A percentile compares a stretch with the other conserved stretches of the same genome.
phyloP scores from a whole-genome alignment of 2,888 invertebrate genomes.

The Netelia virgata region DNA sequence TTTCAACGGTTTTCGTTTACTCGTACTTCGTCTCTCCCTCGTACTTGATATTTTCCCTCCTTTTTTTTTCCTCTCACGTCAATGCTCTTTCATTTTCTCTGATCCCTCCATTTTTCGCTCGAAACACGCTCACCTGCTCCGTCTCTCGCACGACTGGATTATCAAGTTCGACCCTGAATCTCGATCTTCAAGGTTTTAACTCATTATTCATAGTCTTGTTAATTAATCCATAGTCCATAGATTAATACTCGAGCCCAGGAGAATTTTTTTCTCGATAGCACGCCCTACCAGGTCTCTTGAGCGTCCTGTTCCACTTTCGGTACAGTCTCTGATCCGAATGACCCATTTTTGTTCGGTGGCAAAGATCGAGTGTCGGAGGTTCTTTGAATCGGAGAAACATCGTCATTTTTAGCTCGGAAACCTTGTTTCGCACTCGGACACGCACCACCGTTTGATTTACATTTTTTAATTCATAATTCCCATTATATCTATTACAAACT shows the following conservation, averaged over 20 bases:
- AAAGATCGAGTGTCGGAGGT: neutral
- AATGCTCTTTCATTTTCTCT: constrained; percentile 37
- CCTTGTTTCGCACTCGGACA: neutral
- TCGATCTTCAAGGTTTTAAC: neutral
- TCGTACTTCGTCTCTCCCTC: constrained; percentile 55
- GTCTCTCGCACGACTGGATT: constrained; percentile 58
- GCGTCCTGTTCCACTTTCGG: constrained; percentile 27
- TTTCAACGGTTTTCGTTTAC: constrained; percentile 45
- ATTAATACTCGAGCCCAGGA: neutral
- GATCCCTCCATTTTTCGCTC: constrained; percentile 21
- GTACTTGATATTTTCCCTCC: constrained; percentile 62
- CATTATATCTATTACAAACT: neutral
- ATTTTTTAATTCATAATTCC: neutral
- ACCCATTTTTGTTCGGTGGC: constrained; percentile 19
- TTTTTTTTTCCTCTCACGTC: constrained; percentile 48
- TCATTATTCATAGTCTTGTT: neutral
- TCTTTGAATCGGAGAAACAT: neutral
- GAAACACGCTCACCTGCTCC: constrained; percentile 69
- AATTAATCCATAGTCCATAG: neutral
- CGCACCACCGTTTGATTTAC: neutral
- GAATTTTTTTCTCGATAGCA: neutral
- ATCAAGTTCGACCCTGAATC: constrained; percentile 16
- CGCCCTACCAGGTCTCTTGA: neutral
- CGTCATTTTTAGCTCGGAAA: neutral
- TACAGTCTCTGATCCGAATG: neutral